Conservation (phyloP, 2,888 invertebrate species). For the Meghimatium bilineatum region DNA sequence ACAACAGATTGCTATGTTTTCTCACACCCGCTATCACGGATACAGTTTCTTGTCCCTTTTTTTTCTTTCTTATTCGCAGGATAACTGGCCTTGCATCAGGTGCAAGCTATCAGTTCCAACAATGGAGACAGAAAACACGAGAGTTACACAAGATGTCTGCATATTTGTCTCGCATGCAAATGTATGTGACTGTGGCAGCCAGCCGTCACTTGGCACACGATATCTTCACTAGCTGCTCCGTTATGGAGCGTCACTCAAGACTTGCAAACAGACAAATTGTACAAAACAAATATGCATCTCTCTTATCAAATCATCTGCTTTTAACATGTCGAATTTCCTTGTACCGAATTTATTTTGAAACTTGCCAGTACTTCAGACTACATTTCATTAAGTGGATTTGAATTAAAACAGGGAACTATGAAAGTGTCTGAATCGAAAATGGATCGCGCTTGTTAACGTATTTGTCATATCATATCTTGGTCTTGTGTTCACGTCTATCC, state of each 20-base stretch:
- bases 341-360: not conserved
- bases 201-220: not conserved
- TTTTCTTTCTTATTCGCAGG: not conserved
- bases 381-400: not conserved
- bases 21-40: not conserved
- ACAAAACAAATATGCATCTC: not conserved
- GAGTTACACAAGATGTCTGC: conserved; percentile 5
- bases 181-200: not conserved
- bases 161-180: not conserved
- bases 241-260: not conserved
- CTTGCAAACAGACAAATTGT: not conserved
- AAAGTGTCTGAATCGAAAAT: no score
- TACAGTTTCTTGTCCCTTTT: not conserved
- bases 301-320: not conserved
- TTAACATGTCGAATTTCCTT: not conserved
- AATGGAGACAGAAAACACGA: conserved; percentile 3
- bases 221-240: not conserved
- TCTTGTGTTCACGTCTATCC: no score
- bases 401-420: no score
- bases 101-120: not conserved
- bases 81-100: conserved; percentile 8
- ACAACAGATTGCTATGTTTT: conserved; percentile 28
- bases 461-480: no score
- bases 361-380: not conserved
- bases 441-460: no score